Percentiles rank a stretch among this genome's conserved stretches.
Evolutionary conservation across 2,797 vertebrate species (phyloP).

Genomic region (Phrynocephalus vlangalii): DNA sequence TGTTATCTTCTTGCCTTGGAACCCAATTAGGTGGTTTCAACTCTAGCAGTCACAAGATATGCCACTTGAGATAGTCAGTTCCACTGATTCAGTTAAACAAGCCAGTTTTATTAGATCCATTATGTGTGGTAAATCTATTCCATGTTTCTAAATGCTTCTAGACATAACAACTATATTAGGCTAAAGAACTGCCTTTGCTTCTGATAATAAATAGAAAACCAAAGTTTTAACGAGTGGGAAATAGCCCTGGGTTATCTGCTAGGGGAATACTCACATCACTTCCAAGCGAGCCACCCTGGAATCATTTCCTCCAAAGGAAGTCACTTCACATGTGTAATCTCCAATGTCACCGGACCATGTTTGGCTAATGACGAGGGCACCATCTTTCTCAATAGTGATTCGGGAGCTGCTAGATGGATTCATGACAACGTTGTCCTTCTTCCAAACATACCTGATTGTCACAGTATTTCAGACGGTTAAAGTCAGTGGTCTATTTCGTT

Average conservation of each 20-base stretch:
- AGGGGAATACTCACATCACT: slow-evolving; percentile 89
- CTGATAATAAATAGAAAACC: slow-evolving; percentile 4
- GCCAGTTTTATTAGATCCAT: background rate
- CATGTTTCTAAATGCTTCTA: background rate
- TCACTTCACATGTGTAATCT: slow-evolving; percentile 91
- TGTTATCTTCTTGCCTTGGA: too few relatives aligned
- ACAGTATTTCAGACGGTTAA: slow-evolving; percentile 49
- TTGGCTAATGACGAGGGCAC: slow-evolving; percentile 92
- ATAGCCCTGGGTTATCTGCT: fast-evolving
- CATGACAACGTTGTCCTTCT: slow-evolving; percentile 83
- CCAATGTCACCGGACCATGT: slow-evolving; percentile 98
- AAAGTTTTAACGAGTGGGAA: background rate
- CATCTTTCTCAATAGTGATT: slow-evolving; percentile 83
- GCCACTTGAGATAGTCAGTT: background rate
- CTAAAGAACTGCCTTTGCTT: background rate
- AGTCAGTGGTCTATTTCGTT: slow-evolving; percentile 6
- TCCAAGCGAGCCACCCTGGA: slow-evolving; percentile 88
- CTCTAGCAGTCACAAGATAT: background rate
- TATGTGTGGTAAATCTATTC: background rate
- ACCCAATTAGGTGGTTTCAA: background rate
- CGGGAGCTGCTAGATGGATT: slow-evolving; percentile 84
- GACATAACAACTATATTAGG: background rate
- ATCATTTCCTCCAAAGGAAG: slow-evolving; percentile 91
- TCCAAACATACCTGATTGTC: slow-evolving; percentile 88
- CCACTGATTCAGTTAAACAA: background rate